phyloP scores from a whole-genome alignment of 2,113 vertebrate genomes.

The Prunella fulvescens region DNA sequence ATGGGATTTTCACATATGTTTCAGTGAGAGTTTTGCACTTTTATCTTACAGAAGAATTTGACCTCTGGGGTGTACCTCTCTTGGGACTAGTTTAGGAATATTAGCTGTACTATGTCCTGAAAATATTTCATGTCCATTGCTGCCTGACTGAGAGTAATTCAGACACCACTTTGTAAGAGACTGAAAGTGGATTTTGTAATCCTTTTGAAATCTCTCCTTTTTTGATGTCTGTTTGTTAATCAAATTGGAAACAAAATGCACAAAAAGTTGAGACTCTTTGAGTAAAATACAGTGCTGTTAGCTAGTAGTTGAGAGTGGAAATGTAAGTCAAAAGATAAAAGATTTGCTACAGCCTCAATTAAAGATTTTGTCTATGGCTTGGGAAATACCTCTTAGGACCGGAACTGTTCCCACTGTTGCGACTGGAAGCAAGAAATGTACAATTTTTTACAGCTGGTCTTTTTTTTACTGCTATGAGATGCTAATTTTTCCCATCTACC shows the following conservation, averaged over 20 bases:
- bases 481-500: background rate
- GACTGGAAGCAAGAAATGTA: background rate
- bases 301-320: background rate
- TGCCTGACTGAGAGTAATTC: background rate
- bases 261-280: background rate
- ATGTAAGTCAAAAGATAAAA: background rate
- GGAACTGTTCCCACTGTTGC: background rate
- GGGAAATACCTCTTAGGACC: background rate
- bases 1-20: slow-evolving; percentile 24
- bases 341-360: background rate
- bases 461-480: background rate
- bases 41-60: slow-evolving; percentile 56
- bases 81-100: slow-evolving; percentile 23
- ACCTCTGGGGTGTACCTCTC: slow-evolving; percentile 27
- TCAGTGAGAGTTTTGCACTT: slow-evolving; percentile 27
- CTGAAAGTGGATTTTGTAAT: slow-evolving; percentile 16
- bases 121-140: slow-evolving; percentile 24
- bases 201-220: background rate
- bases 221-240: background rate
- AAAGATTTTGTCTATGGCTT: background rate
- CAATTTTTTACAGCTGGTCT: background rate
- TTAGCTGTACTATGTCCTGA: background rate
- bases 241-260: slow-evolving; percentile 15
- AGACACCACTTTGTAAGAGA: background rate
- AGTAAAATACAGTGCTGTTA: background rate